Percentiles rank a stretch among this genome's conserved stretches.
Evolutionary conservation across 2,888 invertebrate species (phyloP).

Genomic region (Hypolimnas misippus): DNA sequence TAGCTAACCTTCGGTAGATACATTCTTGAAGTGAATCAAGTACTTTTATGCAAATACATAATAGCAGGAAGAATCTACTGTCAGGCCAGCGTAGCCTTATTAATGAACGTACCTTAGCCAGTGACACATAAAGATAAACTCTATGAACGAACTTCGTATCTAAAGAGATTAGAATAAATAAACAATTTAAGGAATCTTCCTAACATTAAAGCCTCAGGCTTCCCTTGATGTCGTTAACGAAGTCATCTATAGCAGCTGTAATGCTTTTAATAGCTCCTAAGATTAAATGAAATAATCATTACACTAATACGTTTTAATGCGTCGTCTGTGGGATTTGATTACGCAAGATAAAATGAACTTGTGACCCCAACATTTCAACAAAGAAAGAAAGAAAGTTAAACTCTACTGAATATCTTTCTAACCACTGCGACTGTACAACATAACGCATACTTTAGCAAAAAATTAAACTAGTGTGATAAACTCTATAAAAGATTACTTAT

Average conservation of each 20-base stretch:
- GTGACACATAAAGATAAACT: neutral
- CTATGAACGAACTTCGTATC: neutral
- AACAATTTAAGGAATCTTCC: constrained; percentile 32
- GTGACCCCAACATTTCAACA: neutral
- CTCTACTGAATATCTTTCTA: no score
- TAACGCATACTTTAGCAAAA: no score
- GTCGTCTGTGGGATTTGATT: constrained; percentile 6
- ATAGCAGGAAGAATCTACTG: no score
- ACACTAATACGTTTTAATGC: constrained; percentile 8
- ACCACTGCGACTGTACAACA: no score
- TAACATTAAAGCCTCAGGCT: constrained; percentile 32
- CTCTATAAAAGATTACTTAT: no score
- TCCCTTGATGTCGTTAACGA: constrained; percentile 25
- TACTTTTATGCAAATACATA: no score
- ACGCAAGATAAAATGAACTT: constrained; percentile 1
- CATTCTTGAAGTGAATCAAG: no score
- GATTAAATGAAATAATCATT: constrained; percentile 34
- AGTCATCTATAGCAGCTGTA: constrained; percentile 29
- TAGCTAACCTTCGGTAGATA: no score
- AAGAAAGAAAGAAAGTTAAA: no score
- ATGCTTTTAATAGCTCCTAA: constrained; percentile 34
- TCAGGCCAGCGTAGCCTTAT: neutral
- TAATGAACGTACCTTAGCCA: neutral
- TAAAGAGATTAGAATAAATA: constrained; percentile 34
- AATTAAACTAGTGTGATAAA: no score